Conservation (phyloP, 2,113 vertebrate species). For the Clarias gariepinus region DNA sequence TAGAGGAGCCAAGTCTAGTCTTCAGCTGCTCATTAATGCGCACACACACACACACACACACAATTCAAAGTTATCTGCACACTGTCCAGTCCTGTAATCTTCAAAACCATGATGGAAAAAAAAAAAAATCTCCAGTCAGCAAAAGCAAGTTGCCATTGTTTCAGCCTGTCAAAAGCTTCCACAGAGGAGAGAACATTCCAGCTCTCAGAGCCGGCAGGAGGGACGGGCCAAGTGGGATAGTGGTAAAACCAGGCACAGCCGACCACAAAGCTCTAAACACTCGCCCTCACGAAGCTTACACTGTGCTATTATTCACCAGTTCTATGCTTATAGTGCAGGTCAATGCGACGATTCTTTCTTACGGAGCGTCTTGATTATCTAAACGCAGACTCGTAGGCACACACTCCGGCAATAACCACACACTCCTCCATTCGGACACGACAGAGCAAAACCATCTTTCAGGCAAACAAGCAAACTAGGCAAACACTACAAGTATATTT, state of each 20-base stretch:
- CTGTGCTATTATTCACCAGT: conserved; percentile 17
- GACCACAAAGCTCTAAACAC: neutral
- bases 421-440: too few species aligned
- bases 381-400: neutral
- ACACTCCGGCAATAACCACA: neutral
- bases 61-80: conserved; percentile 15
- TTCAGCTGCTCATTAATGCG: conserved; percentile 47
- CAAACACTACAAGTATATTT: neutral
- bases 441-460: too few species aligned
- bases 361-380: neutral
- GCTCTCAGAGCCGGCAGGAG: conserved; percentile 5
- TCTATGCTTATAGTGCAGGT: neutral
- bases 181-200: conserved; percentile 27
- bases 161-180: conserved; percentile 32
- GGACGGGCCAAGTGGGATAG: neutral
- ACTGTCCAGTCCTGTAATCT: conserved; percentile 40
- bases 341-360: conserved; percentile 10
- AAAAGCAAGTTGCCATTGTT: conserved; percentile 43
- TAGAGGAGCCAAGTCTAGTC: conserved; percentile 15
- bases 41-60: conserved; percentile 14
- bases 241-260: neutral
- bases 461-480: neutral
- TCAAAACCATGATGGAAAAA: neutral
- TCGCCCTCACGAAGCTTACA: neutral
- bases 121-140: conserved; percentile 42